Evolutionary conservation across 2,888 invertebrate genomes (phyloP).

Genomic region (Charanyca ferruginea): DNA sequence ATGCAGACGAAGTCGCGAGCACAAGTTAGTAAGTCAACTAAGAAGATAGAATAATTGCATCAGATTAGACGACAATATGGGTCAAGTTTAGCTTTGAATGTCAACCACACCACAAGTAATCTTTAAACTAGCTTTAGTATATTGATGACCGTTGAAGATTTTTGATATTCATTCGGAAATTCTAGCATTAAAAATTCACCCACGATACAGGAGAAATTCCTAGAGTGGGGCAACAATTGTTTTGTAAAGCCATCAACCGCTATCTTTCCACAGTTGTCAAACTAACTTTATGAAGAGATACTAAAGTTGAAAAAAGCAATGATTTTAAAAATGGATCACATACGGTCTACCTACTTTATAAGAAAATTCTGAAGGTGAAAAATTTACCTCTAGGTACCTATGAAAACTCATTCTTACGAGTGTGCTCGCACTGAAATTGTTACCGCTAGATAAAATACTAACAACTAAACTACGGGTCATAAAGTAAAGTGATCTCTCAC

Average conservation of each 20-base stretch:
- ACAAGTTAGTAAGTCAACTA: too few relatives aligned
- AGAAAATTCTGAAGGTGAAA: slow-evolving; percentile 1
- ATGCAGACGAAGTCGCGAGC: too few relatives aligned
- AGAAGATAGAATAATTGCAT: too few relatives aligned
- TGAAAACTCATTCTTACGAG: slow-evolving; percentile 12
- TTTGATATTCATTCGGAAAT: not conserved
- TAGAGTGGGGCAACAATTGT: too few relatives aligned
- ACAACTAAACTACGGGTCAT: slow-evolving; percentile 64
- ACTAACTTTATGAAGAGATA: too few relatives aligned
- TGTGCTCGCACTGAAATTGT: slow-evolving; percentile 39
- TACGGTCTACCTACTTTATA: too few relatives aligned
- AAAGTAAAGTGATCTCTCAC: slow-evolving; percentile 76
- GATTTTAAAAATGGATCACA: too few relatives aligned
- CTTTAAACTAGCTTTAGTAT: not conserved
- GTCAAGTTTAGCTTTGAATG: not conserved
- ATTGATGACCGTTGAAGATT: not conserved
- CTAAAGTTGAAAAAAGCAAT: too few relatives aligned
- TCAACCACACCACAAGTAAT: not conserved
- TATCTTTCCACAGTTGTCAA: too few relatives aligned
- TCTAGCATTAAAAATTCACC: too few relatives aligned
- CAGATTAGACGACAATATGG: not conserved
- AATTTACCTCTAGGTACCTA: not conserved
- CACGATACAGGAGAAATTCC: too few relatives aligned
- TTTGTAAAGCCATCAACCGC: too few relatives aligned
- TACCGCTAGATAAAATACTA: slow-evolving; percentile 54